phyloP scores from a whole-genome alignment of 2,797 vertebrate species.

The Poecilia picta region DNA sequence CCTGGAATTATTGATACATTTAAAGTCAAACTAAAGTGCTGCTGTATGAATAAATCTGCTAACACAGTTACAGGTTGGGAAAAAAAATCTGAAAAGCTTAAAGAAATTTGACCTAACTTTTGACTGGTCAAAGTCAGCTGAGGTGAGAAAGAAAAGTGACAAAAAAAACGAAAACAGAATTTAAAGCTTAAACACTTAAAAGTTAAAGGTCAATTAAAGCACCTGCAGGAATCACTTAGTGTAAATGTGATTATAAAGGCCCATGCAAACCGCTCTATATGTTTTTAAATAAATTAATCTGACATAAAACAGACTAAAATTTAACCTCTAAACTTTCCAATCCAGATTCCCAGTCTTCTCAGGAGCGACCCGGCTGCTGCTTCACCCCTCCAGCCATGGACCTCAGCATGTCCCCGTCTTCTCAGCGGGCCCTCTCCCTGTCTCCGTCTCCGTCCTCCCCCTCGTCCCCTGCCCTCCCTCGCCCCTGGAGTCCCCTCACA shows the following conservation, averaged over 20 bases:
- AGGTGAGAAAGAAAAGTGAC: no score
- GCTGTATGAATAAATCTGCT: neutral
- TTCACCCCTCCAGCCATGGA: constrained; percentile 86
- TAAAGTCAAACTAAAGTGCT: neutral
- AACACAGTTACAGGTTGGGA: neutral
- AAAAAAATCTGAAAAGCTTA: neutral
- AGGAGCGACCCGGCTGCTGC: constrained; percentile 80
- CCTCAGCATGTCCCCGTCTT: constrained; percentile 89
- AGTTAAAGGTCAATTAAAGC: neutral
- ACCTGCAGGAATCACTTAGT: neutral
- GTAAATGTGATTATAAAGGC: neutral
- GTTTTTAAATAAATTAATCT: neutral
- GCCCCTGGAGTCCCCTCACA: constrained; percentile 74
- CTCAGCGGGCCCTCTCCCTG: constrained; percentile 79
- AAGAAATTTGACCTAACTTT: neutral
- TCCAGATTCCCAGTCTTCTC: constrained; percentile 79
- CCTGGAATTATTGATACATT: neutral
- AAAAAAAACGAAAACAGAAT: neutral
- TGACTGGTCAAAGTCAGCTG: no score
- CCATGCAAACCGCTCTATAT: neutral
- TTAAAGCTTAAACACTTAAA: neutral
- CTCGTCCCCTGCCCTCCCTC: constrained; percentile 81
- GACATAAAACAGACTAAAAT: neutral
- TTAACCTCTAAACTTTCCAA: neutral
- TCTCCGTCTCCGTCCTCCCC: constrained; percentile 72